Evolutionary conservation across 2,113 vertebrate species (phyloP), one percentile per base, ranked within the genome.

Genomic region (Falcunculus frontatus): DNA sequence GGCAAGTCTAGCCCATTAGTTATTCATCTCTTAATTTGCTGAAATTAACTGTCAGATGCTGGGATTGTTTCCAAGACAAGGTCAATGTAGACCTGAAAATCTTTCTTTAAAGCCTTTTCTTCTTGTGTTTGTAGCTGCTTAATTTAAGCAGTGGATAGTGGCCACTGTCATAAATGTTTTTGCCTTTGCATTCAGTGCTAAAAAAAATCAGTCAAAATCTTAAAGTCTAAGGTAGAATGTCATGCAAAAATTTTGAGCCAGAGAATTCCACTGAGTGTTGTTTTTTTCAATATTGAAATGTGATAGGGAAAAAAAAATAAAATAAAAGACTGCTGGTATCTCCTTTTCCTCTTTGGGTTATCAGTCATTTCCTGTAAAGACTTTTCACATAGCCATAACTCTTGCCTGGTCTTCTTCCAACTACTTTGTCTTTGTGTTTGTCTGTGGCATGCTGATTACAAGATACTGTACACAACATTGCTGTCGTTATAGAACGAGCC

Each of bases 11-110:
- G 6, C 64, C 41, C 62, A 29, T 85, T 91, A 69, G 37, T 76
- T 90, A 90, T 87, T 95, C 19, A 44, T 68, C 44, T 69, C 49
- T 84, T 82, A 87, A 94, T 87, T 95, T 94, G 56, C 59, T 91
- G 75, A 89, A 72, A 75, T 89, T 76, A 82, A 56, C 62, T 75
- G 74, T 84, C 78, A 87, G 37, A 73, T 94, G 19, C 65, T 91
- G 57, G 49, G 67, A 79, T 85, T 83, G 15, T 85, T 90, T 80
- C 92, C 70, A 83, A 42, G 25, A 57, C 65, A 73, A 90, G 75
- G 82, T 87, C 78, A 87, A 49, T 21, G 39, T 56, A 82, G 57
- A 76, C 37, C 41, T 93, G 62, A 90, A 94, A 93, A 90, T 76
- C 52, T 78, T 75, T 68, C 42, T 89, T 81, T 87, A 79, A 93